Conservation (phyloP, 2,113 vertebrate species). For the Cheilinus undulatus region DNA sequence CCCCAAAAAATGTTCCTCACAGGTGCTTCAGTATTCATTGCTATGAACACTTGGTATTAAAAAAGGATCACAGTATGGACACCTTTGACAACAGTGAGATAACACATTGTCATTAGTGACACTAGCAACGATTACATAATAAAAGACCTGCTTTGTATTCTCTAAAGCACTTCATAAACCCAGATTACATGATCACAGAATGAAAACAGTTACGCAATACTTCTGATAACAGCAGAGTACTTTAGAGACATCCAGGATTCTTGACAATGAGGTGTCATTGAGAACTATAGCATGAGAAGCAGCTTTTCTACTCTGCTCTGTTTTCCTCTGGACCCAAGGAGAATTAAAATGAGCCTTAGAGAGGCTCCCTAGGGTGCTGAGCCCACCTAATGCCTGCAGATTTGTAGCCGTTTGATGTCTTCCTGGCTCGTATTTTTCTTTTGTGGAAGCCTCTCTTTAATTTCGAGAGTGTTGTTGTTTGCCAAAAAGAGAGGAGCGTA, state of each 20-base stretch:
- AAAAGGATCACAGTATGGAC: too few species aligned
- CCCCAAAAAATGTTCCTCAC: too few species aligned
- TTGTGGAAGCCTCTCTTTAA: not conserved
- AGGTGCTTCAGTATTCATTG: too few species aligned
- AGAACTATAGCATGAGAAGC: slow-evolving; percentile 15
- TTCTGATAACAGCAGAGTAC: slow-evolving; percentile 3
- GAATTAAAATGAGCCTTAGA: slow-evolving; percentile 51
- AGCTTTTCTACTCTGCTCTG: not conserved
- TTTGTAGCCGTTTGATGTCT: slow-evolving; percentile 16
- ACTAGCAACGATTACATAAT: not conserved
- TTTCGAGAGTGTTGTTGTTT: slow-evolving; percentile 46
- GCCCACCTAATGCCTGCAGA: slow-evolving; percentile 35
- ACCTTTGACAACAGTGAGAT: not conserved
- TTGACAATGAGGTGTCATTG: slow-evolving; percentile 37
- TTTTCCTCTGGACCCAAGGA: slow-evolving; percentile 21
- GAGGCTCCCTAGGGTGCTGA: slow-evolving; percentile 23
- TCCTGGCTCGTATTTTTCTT: not conserved
- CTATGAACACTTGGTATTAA: too few species aligned
- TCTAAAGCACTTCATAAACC: slow-evolving; percentile 3
- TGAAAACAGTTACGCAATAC: slow-evolving; percentile 1
- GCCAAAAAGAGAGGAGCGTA: slow-evolving; percentile 7
- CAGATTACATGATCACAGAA: slow-evolving; percentile 11
- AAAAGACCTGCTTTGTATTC: slow-evolving; percentile 3
- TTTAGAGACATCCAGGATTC: not conserved
- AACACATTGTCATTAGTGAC: not conserved